Base-by-base conservation (phyloP, 2,888 invertebrate species). In the Sarcophaga subvicina region DNA sequence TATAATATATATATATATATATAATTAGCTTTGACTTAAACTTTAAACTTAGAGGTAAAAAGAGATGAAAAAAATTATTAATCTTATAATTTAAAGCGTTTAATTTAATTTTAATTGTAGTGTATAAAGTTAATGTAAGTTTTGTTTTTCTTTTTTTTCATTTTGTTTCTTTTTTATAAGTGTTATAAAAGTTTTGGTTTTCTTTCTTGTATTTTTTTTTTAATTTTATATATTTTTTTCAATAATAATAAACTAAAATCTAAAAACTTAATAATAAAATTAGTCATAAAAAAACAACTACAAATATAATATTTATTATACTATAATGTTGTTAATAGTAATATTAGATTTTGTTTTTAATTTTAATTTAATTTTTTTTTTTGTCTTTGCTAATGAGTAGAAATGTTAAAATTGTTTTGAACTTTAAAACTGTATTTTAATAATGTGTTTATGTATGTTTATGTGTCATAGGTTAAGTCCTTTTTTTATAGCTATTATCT, bases 221-320 rank as follows among this genome's bases (percentile, higher is more conserved):
- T 37, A 37, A 37, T 37, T 60, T 60, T 27, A 10, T 25, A 47
- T 37, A 37, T 1, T 69, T 69, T 45, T 76, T 54, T n/a, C 0
- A 0, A 37, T 37, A 64, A 25, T 75, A 81, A 60, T 62, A 72
- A 85, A 82, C 22, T 81, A 81, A 82, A 76, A 22, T 49, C 70
- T 79, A 69, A 75, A 64, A 76, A 75, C 59, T 86, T 82, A 77
- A 82, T 47, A 78, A 67, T 79, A 82, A 79, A 83, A 79, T 78
- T 73, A 78, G 79, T 70, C 67, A 75, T 75, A 75, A 79, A n/a
- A 85, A 83, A 71, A 80, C 77, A 85, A 82, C 63, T 80, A 80
- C 75, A 80, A 80, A 76, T 75, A 83, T 83, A 54, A 62, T 67
- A 59, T 20, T 45, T 54, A 17, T 27, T 70, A 72, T 77, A 69